A percentile compares a stretch with the other conserved stretches of the same genome.
Evolutionary conservation across 2,113 vertebrate species (phyloP).

Genomic region (Galemys pyrenaicus): DNA sequence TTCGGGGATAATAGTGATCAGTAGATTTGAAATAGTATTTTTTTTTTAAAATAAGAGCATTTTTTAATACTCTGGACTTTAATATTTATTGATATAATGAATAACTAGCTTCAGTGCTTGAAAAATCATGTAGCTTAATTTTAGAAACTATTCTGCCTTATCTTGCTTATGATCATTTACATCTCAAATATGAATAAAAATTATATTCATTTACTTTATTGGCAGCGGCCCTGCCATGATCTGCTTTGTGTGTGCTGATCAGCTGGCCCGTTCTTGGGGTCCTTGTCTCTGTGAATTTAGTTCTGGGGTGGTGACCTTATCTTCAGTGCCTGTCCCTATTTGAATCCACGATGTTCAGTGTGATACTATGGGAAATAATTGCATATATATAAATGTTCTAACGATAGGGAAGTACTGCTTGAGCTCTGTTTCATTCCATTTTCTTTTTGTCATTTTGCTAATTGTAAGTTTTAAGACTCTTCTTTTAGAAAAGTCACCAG

Average conservation of each 20-base stretch:
- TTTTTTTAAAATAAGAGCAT: not conserved
- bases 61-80: not conserved
- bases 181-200: not conserved
- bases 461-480: not conserved
- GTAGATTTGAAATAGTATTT: conserved; percentile 12
- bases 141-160: not conserved
- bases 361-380: not conserved
- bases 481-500: not conserved
- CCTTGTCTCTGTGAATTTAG: not conserved
- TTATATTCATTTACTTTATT: not conserved
- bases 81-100: not conserved
- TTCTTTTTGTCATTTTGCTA: not conserved
- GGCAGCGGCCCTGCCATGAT: not conserved
- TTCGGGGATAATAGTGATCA: not conserved
- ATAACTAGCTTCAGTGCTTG: not conserved
- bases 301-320: not conserved
- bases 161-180: not conserved
- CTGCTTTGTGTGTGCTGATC: not conserved
- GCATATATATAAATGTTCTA: not conserved
- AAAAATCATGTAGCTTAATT: conserved; percentile 2
- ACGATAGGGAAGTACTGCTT: not conserved
- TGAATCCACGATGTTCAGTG: not conserved
- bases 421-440: not conserved
- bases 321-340: not conserved
- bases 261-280: not conserved